These are phyloP conservation scores for Catostylus mosaicus DNA, from an alignment of 30 jellyfish, hydroid and myxozoan species.

Conservation along the genomic window DNA sequence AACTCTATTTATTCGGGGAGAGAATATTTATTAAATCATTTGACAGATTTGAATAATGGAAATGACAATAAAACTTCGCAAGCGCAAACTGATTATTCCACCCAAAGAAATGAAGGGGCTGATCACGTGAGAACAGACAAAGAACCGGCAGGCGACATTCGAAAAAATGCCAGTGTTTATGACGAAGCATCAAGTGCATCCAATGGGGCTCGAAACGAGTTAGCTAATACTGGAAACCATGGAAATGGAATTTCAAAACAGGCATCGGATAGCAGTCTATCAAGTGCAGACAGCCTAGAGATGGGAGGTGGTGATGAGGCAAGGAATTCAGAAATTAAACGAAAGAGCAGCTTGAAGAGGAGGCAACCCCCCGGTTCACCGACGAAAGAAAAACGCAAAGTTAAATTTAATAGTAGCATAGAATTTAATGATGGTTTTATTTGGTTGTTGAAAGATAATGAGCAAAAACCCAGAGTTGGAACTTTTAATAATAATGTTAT, in stretches of 20 bases:
- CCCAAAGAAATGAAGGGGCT: not conserved
- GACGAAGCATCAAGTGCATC: not conserved
- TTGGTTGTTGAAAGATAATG: slow-evolving; percentile 68
- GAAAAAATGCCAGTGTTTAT: too few relatives aligned
- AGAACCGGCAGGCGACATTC: not conserved
- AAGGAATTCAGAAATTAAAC: slow-evolving; percentile 4
- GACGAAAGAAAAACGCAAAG: slow-evolving; percentile 65
- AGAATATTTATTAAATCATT: slow-evolving; percentile 46
- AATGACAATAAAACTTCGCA: not conserved
- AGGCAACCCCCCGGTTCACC: slow-evolving; percentile 16
- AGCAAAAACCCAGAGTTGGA: slow-evolving; percentile 43
- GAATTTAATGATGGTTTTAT: slow-evolving; percentile 89
- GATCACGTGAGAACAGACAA: not conserved
- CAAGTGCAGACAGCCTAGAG: slow-evolving; percentile 83
- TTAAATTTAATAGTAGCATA: slow-evolving; percentile 80
- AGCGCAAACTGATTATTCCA: not conserved
- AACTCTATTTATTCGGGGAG: slow-evolving; percentile 64
- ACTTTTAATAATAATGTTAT: not conserved
- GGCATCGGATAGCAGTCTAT: slow-evolving; percentile 51
- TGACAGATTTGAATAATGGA: slow-evolving; percentile 43
- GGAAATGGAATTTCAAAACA: not conserved
- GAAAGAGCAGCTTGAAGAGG: slow-evolving; percentile 75
- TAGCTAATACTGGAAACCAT: not conserved
- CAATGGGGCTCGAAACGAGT: not conserved
- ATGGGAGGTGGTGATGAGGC: not conserved